phyloP scores from a whole-genome alignment of 2,888 invertebrate genomes.

The Cantharis rufa region DNA sequence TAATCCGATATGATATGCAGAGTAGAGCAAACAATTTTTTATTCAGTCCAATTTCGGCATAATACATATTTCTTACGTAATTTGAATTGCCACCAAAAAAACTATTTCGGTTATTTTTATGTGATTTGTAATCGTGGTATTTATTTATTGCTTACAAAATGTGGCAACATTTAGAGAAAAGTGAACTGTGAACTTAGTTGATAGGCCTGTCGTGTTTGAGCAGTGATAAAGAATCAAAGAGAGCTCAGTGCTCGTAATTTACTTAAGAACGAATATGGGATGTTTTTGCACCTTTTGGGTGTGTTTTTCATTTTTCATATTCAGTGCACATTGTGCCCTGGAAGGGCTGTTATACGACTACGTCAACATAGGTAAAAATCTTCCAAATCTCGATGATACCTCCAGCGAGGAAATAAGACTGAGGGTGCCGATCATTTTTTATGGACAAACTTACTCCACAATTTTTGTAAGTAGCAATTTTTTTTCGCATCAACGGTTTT shows the following conservation, averaged over 20 bases:
- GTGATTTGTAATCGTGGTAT: not conserved
- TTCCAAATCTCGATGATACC: slow-evolving; percentile 64
- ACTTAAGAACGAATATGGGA: slow-evolving; percentile 31
- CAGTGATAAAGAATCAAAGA: slow-evolving; percentile 23
- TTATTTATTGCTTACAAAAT: slow-evolving; percentile 19
- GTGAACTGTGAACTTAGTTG: slow-evolving; percentile 44
- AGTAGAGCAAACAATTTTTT: not conserved
- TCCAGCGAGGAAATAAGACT: slow-evolving; percentile 69
- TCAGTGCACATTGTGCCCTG: slow-evolving; percentile 49
- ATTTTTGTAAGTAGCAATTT: slow-evolving; percentile 76
- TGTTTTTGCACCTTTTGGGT: slow-evolving; percentile 58
- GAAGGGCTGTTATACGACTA: slow-evolving; percentile 65
- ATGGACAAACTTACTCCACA: slow-evolving; percentile 72
- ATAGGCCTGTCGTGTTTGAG: slow-evolving; percentile 23
- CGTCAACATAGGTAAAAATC: slow-evolving; percentile 60
- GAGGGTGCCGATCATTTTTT: slow-evolving; percentile 77
- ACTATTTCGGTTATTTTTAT: not conserved
- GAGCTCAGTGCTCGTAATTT: slow-evolving; percentile 22
- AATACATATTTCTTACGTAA: not conserved
- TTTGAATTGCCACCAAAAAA: not conserved
- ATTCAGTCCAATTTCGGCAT: not conserved
- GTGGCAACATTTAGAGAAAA: slow-evolving; percentile 38
- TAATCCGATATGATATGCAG: not conserved
- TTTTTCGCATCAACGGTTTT: not conserved
- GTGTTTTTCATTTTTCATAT: slow-evolving; percentile 32